Percentiles rank a stretch among this genome's conserved stretches.
phyloP scores from a whole-genome alignment of 2,113 vertebrate species.

The Triplophysa siluroides region DNA sequence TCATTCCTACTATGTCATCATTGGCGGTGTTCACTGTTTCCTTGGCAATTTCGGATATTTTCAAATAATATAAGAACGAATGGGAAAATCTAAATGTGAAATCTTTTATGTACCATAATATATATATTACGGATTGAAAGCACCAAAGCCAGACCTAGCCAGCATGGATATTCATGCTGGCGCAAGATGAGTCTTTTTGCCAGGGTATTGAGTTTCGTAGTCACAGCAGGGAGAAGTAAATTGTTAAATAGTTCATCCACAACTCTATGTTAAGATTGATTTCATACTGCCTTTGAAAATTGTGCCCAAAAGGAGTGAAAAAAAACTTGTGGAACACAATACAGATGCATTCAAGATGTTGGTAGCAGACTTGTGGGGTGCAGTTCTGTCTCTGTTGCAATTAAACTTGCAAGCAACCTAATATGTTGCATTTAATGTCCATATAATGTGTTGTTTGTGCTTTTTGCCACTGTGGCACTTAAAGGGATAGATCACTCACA shows the following conservation, averaged over 20 bases:
- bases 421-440: too few relatives aligned
- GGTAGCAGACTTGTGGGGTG: background rate
- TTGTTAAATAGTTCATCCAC: background rate
- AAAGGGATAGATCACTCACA: too few relatives aligned
- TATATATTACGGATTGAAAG: background rate
- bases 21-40: background rate
- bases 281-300: background rate
- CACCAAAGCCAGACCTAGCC: background rate
- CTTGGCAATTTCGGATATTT: background rate
- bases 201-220: background rate
- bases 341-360: slow-evolving; percentile 25
- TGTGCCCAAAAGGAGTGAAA: background rate
- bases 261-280: background rate
- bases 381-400: background rate
- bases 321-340: background rate
- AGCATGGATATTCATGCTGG: background rate
- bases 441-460: background rate
- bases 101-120: too few relatives aligned
- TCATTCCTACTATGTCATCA: slow-evolving; percentile 27
- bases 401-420: background rate
- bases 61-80: background rate
- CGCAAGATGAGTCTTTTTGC: background rate
- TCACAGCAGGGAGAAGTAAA: background rate
- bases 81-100: too few relatives aligned
- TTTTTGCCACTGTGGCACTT: background rate